These are phyloP conservation scores for Oedothorax gibbosus DNA, from an alignment of 1,140 invertebrate species.

Conservation along the genomic window DNA sequence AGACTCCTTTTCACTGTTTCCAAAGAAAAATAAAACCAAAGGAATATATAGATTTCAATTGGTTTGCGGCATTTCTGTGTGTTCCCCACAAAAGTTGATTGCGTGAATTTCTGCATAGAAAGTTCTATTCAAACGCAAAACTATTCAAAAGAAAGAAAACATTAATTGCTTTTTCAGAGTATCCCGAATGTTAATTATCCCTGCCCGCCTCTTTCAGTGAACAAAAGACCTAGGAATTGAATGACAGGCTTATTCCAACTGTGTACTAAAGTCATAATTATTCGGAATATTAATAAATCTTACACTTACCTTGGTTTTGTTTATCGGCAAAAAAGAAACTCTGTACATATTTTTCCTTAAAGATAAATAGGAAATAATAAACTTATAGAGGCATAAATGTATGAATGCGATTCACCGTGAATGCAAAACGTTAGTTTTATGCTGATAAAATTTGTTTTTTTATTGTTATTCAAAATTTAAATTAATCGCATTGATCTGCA, in stretches of 20 bases:
- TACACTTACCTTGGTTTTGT: too few species aligned
- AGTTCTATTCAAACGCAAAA: conserved; percentile 26
- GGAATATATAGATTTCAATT: conserved; percentile 27
- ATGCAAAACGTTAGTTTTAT: too few species aligned
- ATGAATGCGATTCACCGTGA: too few species aligned
- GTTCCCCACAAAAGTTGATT: conserved; percentile 26
- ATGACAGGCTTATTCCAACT: neutral
- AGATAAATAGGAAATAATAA: too few species aligned
- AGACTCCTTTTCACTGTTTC: conserved; percentile 28
- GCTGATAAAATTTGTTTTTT: too few species aligned
- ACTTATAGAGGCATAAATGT: too few species aligned
- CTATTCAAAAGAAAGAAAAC: conserved; percentile 41
- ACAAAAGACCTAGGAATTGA: conserved; percentile 20
- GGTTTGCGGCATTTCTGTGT: conserved; percentile 20
- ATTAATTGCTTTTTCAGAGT: conserved; percentile 50
- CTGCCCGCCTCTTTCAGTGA: neutral
- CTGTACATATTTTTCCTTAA: too few species aligned
- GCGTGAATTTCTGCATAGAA: conserved; percentile 18
- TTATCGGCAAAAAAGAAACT: too few species aligned
- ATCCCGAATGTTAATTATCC: conserved; percentile 29
- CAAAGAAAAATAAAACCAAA: conserved; percentile 20
- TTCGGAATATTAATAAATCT: too few species aligned
- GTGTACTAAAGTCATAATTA: too few species aligned
- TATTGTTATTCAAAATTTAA: too few species aligned
- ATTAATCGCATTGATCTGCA: too few species aligned